Conservation (phyloP, 92 coral and sea anemone genomes). For the Diadumene lineata region DNA sequence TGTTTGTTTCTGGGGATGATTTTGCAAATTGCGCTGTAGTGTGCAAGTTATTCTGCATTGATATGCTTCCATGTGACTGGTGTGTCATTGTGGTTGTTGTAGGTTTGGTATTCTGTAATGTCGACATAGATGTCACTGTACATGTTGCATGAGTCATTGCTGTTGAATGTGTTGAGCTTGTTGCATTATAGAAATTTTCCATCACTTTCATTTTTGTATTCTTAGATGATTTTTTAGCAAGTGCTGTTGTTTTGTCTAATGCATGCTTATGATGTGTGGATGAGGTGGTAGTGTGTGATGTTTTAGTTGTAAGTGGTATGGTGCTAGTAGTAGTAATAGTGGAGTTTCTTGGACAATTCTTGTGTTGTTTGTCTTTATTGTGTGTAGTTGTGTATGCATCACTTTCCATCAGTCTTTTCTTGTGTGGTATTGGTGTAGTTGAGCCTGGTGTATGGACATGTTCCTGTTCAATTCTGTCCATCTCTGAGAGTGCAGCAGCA, state of each 20-base stretch:
- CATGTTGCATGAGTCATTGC: background rate
- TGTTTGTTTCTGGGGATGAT: background rate
- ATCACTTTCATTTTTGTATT: too few relatives aligned
- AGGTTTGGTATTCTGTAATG: too few relatives aligned
- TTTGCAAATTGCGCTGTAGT: background rate
- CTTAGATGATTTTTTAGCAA: background rate
- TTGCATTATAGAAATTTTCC: background rate
- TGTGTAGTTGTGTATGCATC: background rate
- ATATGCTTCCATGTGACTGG: background rate
- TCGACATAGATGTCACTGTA: background rate
- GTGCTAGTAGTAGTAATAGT: background rate
- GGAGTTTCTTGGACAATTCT: background rate
- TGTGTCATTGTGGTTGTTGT: background rate
- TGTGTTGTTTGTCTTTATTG: background rate
- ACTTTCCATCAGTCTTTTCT: slow-evolving; percentile 13
- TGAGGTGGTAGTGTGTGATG: background rate
- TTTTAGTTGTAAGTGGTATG: background rate
- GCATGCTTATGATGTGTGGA: background rate
- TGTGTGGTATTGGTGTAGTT: slow-evolving; percentile 34
- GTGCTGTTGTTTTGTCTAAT: background rate
- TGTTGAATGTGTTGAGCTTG: background rate
- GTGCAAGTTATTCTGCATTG: background rate
- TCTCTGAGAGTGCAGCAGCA: slow-evolving; percentile 79
- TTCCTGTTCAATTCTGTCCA: slow-evolving; percentile 80
- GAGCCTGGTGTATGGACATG: slow-evolving; percentile 28